These are phyloP conservation scores for Mobula birostris DNA, from an alignment of 2,113 vertebrate genomes.

Conservation along the genomic window DNA sequence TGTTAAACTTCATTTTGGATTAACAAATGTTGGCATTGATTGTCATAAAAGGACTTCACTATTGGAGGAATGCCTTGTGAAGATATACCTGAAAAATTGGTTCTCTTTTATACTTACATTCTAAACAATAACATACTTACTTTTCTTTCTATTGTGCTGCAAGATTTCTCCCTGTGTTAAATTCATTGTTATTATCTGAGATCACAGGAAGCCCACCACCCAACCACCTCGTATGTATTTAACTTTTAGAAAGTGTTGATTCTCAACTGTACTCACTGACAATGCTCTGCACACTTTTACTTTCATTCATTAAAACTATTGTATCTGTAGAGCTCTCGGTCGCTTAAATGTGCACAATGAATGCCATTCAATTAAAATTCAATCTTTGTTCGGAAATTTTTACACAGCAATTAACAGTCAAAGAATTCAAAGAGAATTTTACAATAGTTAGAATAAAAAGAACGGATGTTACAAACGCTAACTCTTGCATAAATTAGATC, in stretches of 20 bases:
- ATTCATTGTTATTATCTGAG: too few relatives aligned
- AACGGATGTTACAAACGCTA: background rate
- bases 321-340: background rate
- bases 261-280: background rate
- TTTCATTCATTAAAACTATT: background rate
- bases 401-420: constrained; percentile 3
- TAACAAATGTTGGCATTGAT: background rate
- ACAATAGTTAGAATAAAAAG: background rate
- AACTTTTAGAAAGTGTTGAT: background rate
- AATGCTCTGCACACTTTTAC: background rate
- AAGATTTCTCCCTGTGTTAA: background rate
- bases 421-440: background rate
- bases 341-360: background rate
- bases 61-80: background rate
- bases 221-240: background rate
- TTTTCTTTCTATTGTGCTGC: background rate
- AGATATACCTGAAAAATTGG: background rate
- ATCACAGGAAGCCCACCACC: too few relatives aligned
- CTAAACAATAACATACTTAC: background rate
- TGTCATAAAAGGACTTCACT: background rate
- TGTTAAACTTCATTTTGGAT: background rate
- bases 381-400: background rate
- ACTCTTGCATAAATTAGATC: background rate
- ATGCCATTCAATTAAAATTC: background rate
- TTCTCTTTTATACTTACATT: background rate